These are phyloP conservation scores for Scophthalmus maximus DNA, from an alignment of 2,113 vertebrate species.

Conservation along the genomic window DNA sequence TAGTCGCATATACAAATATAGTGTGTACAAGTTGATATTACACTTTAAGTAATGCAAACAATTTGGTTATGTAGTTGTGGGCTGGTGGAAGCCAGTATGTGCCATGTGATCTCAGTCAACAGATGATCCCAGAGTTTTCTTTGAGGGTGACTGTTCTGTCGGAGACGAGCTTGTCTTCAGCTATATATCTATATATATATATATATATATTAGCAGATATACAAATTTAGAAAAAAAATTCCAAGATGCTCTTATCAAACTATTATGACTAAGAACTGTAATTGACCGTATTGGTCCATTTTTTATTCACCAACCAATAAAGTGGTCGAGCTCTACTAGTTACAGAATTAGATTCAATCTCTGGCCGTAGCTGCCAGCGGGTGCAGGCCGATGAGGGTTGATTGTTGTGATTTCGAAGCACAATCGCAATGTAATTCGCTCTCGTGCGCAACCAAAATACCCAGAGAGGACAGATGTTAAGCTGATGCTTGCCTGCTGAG, in stretches of 20 bases:
- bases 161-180: no score
- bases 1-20: background rate
- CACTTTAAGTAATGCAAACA: background rate
- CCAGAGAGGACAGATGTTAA: background rate
- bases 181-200: no score
- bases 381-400: background rate
- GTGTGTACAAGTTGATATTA: background rate
- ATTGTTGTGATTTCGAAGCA: no score
- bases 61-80: background rate
- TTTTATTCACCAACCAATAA: no score
- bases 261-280: no score
- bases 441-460: background rate
- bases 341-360: no score
- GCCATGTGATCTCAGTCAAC: background rate
- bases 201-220: no score
- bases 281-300: no score
- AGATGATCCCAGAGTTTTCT: background rate
- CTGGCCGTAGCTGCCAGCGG: constrained; percentile 17
- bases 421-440: background rate
- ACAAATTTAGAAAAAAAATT: no score
- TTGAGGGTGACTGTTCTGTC: no score
- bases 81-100: background rate
- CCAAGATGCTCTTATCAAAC: no score
- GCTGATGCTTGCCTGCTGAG: background rate
- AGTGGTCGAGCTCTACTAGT: no score